Conservation (phyloP, 2,888 invertebrate species). For the Pollenia griseotomentosa region DNA sequence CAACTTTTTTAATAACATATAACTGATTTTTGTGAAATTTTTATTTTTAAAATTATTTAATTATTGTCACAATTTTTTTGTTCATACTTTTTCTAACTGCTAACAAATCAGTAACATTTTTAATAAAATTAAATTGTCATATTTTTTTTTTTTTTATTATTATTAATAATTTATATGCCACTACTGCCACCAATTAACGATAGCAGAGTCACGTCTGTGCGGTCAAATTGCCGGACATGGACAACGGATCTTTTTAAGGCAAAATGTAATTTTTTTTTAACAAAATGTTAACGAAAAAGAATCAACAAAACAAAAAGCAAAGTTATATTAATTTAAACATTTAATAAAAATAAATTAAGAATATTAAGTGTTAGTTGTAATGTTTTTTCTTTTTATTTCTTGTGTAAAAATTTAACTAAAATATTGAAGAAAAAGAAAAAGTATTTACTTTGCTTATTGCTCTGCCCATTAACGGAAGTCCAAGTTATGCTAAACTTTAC, state of each 20-base stretch:
- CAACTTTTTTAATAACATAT: too few species aligned
- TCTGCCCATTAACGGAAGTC: conserved; percentile 72
- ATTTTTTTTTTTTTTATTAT: neutral
- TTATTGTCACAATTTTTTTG: neutral
- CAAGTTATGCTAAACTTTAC: conserved; percentile 67
- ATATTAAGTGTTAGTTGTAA: conserved; percentile 58
- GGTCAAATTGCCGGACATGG: conserved; percentile 73
- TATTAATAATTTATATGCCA: conserved; percentile 26
- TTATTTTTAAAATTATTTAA: too few species aligned
- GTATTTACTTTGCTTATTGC: conserved; percentile 22
- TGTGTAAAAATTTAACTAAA: neutral
- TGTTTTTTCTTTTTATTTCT: conserved; percentile 19
- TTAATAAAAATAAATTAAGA: conserved; percentile 43
- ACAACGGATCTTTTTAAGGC: conserved; percentile 73
- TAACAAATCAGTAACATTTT: neutral
- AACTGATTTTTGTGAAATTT: too few species aligned
- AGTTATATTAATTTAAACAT: conserved; percentile 46
- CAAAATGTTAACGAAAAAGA: neutral
- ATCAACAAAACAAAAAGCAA: conserved; percentile 11
- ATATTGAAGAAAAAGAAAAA: conserved; percentile 50
- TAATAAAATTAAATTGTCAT: conserved; percentile 15
- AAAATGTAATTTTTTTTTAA: neutral
- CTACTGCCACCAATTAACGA: conserved; percentile 32
- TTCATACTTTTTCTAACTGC: neutral
- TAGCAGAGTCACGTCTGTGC: conserved; percentile 65